Evolutionary conservation across 1,140 invertebrate species (phyloP), one percentile per base, ranked within the genome.

Genomic region (Oryctes rhinoceros): DNA sequence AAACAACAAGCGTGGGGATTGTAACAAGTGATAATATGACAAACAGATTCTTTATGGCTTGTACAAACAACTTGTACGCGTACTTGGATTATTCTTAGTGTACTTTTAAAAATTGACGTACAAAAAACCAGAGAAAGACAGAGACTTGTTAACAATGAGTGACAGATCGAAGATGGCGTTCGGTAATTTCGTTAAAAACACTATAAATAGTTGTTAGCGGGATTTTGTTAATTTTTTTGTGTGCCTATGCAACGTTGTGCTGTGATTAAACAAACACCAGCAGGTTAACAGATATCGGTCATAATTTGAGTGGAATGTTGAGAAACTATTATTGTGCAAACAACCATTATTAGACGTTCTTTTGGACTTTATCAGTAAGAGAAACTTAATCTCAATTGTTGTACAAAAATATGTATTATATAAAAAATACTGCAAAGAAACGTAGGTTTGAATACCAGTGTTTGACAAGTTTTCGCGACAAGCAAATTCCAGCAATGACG

Each of bases 171-270:
- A 76, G 48, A 48, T 48, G 75, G 39, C 75, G 48, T 76, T 48
- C 47, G 48, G 48, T 47, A 48, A 48, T 76, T 76, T 76, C 75
- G 48, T 76, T 76, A 71, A 71, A 71, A 71, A 71, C 65, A 71
- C 65, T 71, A 71, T 71, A 71, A 71, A 71, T 71, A 71, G 65
- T 71, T 24, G 65, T 71, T 71, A 71, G 65, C 65, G 24, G 65
- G 65, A 71, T 71, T 71, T 71, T 71, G 65, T 71, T 71, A 71
- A 71, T 76, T 48, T 76, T 76, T 76, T 76, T 76, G 39, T 76
- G 39, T 48, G 48, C 39, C 75, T 20, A 48, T 48, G 75, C 39
- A 48, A 37, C 48, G n/a, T 44, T 76, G 75, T 76, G 75, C 44
- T 53, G 48, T 76, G 48, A 53, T 76, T 76, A 53, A 53, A 53